A percentile compares a stretch with the other conserved stretches of the same genome.
Evolutionary conservation across 2,888 invertebrate species (phyloP).

Genomic region (Blastobasis lacticolella): DNA sequence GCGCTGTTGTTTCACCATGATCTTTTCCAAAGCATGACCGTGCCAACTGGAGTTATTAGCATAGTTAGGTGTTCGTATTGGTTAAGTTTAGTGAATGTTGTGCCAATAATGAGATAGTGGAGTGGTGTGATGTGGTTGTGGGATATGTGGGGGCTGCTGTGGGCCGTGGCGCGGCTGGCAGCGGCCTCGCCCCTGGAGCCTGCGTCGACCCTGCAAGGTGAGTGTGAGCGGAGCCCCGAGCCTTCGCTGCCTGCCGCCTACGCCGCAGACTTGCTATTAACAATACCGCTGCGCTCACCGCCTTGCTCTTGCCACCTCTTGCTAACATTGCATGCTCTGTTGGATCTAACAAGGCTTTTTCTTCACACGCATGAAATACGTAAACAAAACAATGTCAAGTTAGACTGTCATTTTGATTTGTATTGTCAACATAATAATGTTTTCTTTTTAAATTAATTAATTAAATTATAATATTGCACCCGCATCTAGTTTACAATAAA

Average conservation of each 20-base stretch:
- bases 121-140: constrained; percentile 73
- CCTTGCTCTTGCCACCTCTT: constrained; percentile 13
- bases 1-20: constrained; percentile 48
- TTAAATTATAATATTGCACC: too few species aligned
- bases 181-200: constrained; percentile 62
- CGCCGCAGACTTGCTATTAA: constrained; percentile 22
- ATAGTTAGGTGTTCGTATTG: constrained; percentile 68
- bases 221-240: constrained; percentile 53
- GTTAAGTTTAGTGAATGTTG: constrained; percentile 71
- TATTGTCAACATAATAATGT: too few species aligned
- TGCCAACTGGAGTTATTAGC: constrained; percentile 66
- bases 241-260: constrained; percentile 28
- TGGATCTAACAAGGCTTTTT: constrained; percentile 2
- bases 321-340: constrained; percentile 39
- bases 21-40: constrained; percentile 67
- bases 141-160: constrained; percentile 70
- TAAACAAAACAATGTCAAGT: too few species aligned
- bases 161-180: constrained; percentile 54
- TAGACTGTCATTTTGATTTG: too few species aligned
- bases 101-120: constrained; percentile 74
- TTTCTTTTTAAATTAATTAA: too few species aligned
- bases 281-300: neutral
- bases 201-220: constrained; percentile 57
- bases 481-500: too few species aligned
- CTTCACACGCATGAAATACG: too few species aligned